A percentile compares a stretch with the other conserved stretches of the same genome.
phyloP scores from a whole-genome alignment of 2,888 invertebrate species.

The Pimpla rufipes region DNA sequence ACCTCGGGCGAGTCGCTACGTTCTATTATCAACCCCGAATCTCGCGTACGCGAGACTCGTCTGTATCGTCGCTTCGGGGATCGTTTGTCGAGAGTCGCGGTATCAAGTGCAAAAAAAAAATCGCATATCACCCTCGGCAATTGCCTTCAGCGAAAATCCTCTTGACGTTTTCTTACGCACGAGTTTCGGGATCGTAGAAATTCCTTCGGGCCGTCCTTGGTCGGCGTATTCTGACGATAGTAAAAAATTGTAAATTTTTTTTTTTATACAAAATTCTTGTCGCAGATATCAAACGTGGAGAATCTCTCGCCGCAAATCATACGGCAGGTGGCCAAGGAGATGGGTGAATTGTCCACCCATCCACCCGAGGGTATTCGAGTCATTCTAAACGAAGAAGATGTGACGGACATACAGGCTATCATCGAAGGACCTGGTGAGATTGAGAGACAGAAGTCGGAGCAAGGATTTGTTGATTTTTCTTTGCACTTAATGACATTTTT shows the following conservation, averaged over 20 bases:
- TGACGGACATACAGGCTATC: constrained; percentile 96
- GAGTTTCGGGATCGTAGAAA: no score
- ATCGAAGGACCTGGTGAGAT: constrained; percentile 94
- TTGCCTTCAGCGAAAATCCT: background rate
- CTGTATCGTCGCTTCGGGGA: background rate
- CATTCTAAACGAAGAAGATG: constrained; percentile 95
- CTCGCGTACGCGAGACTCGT: background rate
- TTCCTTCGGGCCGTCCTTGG: background rate
- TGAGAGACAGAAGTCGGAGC: background rate
- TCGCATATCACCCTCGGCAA: background rate
- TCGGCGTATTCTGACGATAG: background rate
- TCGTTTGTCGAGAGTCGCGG: background rate
- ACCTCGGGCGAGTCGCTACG: constrained; percentile 16
- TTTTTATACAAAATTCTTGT: constrained; percentile 3
- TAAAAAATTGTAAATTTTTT: background rate
- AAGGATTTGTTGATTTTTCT: constrained; percentile 27
- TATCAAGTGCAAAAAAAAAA: background rate
- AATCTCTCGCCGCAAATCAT: constrained; percentile 97
- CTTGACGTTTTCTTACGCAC: background rate
- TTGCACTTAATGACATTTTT: background rate
- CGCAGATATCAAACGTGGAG: constrained; percentile 95
- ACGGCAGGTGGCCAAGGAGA: constrained; percentile 94
- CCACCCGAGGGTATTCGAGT: constrained; percentile 97
- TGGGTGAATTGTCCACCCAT: constrained; percentile 92
- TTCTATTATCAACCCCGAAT: background rate